phyloP scores from a whole-genome alignment of 2,113 vertebrate genomes.

The Atlantisia rogersi region DNA sequence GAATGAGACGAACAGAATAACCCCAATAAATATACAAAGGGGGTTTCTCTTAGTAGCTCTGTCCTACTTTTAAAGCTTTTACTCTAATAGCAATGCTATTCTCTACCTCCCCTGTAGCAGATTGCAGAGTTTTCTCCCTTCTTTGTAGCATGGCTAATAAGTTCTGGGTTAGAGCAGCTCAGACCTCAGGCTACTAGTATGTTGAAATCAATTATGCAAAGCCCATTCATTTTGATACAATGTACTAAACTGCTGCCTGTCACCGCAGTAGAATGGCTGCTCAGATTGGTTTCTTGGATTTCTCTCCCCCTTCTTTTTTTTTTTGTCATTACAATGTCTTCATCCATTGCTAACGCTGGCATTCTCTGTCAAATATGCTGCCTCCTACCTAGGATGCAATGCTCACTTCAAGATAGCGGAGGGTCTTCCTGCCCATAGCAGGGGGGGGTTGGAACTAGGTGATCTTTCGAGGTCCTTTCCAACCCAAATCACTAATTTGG shows the following conservation, averaged over 20 bases:
- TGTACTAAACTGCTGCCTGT: constrained; percentile 46
- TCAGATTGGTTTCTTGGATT: constrained; percentile 4
- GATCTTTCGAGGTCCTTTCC: no score
- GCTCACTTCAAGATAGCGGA: background rate
- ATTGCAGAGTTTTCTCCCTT: constrained; percentile 2
- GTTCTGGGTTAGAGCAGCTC: constrained; percentile 52
- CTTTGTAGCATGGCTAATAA: constrained; percentile 57
- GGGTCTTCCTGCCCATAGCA: no score
- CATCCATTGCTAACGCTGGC: background rate
- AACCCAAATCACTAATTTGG: background rate
- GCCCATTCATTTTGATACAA: constrained; percentile 64
- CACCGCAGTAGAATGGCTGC: constrained; percentile 20
- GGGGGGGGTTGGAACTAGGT: no score
- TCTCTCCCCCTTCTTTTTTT: background rate
- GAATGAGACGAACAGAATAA: constrained; percentile 47
- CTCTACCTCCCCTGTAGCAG: constrained; percentile 58
- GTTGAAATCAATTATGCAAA: constrained; percentile 71
- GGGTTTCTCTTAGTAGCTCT: constrained; percentile 22
- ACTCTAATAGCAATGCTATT: constrained; percentile 30
- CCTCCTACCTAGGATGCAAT: background rate
- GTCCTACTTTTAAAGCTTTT: constrained; percentile 55
- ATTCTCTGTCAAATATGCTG: constrained; percentile 14
- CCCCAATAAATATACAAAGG: constrained; percentile 27
- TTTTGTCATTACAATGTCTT: constrained; percentile 20
- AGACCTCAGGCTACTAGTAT: constrained; percentile 45